These are phyloP conservation scores for Meghimatium bilineatum DNA, from an alignment of 2,888 invertebrate genomes.

Conservation along the genomic window DNA sequence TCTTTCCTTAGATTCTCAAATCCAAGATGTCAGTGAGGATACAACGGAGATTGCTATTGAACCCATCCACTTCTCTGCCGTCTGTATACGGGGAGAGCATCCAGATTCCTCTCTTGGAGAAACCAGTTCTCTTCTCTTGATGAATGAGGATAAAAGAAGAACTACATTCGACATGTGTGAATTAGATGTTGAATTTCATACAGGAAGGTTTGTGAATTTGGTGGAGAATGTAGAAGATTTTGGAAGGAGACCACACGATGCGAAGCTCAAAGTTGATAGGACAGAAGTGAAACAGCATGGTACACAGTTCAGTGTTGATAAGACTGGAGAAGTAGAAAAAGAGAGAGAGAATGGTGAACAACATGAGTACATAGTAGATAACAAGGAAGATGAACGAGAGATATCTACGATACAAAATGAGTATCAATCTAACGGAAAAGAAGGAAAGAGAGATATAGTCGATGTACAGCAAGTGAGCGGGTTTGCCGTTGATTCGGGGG, in stretches of 20 bases:
- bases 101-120: slow-evolving; percentile 6
- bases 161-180: neutral
- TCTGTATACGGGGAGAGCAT: slow-evolving; percentile 52
- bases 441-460: neutral
- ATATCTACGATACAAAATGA: neutral
- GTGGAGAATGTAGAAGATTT: neutral
- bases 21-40: slow-evolving; percentile 67
- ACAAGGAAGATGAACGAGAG: neutral
- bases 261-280: neutral
- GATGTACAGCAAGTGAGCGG: neutral
- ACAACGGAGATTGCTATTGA: slow-evolving; percentile 74
- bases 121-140: neutral
- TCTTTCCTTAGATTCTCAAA: slow-evolving; percentile 64
- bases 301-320: no score
- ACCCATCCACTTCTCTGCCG: slow-evolving; percentile 71
- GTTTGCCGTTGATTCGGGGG: neutral
- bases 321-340: no score
- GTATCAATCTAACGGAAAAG: neutral
- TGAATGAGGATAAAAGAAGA: neutral
- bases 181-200: no score
- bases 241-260: neutral
- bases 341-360: no score
- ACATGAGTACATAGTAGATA: neutral
- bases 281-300: no score
- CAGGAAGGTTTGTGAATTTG: no score